Evolutionary conservation across 2,888 invertebrate genomes (phyloP), one percentile per base, ranked within the genome.

Genomic region (Parnassius smintheus): DNA sequence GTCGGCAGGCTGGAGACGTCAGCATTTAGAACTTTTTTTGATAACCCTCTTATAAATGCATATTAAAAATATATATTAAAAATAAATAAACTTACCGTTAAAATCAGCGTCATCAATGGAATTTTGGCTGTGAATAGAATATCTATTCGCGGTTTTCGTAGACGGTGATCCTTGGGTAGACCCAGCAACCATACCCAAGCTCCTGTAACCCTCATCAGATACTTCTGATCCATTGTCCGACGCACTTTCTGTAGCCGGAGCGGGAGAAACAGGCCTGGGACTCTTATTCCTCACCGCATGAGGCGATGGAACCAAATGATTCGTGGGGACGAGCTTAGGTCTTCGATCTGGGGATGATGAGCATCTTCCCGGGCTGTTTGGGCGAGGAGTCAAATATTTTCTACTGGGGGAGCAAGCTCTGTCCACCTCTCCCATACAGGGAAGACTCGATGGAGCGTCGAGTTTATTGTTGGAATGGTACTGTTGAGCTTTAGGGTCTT

Each of bases 141-240:
- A 93, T 75, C 95, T 88, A 69, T 95, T 94, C 67, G 92, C 92
- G 2, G 92, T 94, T 72, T 93, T 93, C 68, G 83, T 86, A 0
- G 84, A 82, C 0, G 92, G 91, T 1, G 91, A 89, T 0, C 89
- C 88, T 61, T 91, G 91, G 0, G 91, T 93, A 50, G 92, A 92
- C 2, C 88, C 88, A 1, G 91, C 90, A 35, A 92, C 94, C 55
- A 96, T 93, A 0, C 96, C 96, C 74, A 96, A 85, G 77, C 96
- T 96, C 74, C 96, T 93, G 82, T 96, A 96, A 0, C 96, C 96
- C 76, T 96, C 96, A 81, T 96, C 96, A 41, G 96, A 96, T 35
- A 96, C 96, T 80, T 96, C 96, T 63, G 96, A 96, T 10, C 96
- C 96, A 71, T 96, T 96, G 79, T 96, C 96, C 60, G 96, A 95